phyloP scores from a whole-genome alignment of 2,888 invertebrate genomes.

The Argyresthia goedartella region DNA sequence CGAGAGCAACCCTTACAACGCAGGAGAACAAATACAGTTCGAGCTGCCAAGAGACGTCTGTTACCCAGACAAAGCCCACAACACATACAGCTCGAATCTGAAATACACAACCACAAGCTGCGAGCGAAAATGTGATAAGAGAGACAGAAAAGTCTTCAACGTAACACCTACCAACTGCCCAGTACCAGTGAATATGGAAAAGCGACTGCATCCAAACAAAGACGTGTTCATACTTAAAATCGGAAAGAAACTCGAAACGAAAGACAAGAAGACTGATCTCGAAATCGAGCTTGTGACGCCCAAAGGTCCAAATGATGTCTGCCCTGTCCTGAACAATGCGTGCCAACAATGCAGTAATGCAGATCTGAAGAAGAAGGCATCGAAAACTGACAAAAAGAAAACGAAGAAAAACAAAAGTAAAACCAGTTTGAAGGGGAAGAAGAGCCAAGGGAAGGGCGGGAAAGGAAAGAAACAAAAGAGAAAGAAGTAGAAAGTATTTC shows the following conservation, averaged over 20 bases:
- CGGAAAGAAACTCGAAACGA: conserved; percentile 56
- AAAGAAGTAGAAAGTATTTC: conserved; percentile 5
- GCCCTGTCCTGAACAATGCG: conserved; percentile 32
- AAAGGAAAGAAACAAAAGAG: conserved; percentile 20
- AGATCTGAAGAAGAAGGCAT: not conserved
- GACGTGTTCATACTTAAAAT: conserved; percentile 62
- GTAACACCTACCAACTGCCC: conserved; percentile 55
- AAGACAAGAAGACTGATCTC: conserved; percentile 57
- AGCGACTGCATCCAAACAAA: conserved; percentile 42
- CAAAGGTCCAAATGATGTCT: conserved; percentile 31
- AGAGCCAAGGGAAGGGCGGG: conserved; percentile 15
- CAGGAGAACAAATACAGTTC: conserved; percentile 58
- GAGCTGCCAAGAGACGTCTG: conserved; percentile 40
- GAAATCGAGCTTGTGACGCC: conserved; percentile 61
- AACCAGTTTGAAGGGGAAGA: conserved; percentile 17
- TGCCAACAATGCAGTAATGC: conserved; percentile 19
- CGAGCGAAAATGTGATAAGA: conserved; percentile 26
- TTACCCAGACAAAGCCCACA: conserved; percentile 27
- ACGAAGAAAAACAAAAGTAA: conserved; percentile 19
- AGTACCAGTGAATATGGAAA: conserved; percentile 48
- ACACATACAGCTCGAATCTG: conserved; percentile 41
- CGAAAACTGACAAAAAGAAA: conserved; percentile 13
- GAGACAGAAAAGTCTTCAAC: conserved; percentile 37
- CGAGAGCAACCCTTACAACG: conserved; percentile 43
- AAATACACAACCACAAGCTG: conserved; percentile 44